Percentiles rank a stretch among this genome's conserved stretches.
Evolutionary conservation across 2,797 vertebrate species (phyloP).

Genomic region (Amniataba percoides): DNA sequence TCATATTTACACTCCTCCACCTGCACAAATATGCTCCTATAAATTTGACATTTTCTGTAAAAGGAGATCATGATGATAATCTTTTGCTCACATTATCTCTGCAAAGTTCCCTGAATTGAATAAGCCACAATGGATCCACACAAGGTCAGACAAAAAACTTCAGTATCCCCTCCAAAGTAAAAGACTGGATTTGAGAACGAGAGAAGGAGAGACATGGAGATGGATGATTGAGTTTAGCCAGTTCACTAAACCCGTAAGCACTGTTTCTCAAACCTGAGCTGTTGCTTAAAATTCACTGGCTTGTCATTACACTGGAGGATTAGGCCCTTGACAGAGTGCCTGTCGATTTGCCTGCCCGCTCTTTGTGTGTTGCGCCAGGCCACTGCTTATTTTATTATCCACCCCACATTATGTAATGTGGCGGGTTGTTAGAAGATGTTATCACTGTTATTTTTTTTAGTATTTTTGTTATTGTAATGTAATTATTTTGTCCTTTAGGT

Average conservation of each 20-base stretch:
- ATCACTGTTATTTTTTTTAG: background rate
- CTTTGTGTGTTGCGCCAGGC: constrained; percentile 63
- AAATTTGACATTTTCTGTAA: background rate
- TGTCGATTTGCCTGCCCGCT: constrained; percentile 66
- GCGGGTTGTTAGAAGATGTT: background rate
- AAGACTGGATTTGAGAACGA: background rate
- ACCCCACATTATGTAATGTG: constrained; percentile 17
- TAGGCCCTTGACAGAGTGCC: constrained; percentile 51
- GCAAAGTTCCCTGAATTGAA: background rate
- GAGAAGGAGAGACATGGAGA: constrained; percentile 17
- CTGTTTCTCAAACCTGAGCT: constrained; percentile 75
- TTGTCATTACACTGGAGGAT: constrained; percentile 68
- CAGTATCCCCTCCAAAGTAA: background rate
- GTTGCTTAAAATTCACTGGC: constrained; percentile 77
- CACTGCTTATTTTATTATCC: constrained; percentile 35
- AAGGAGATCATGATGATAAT: background rate
- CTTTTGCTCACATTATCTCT: background rate
- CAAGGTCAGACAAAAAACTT: background rate
- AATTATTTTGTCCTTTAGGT: background rate
- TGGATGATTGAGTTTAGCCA: constrained; percentile 49
- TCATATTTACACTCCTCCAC: background rate
- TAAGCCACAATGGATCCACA: background rate
- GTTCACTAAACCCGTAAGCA: constrained; percentile 58
- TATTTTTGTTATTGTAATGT: background rate
- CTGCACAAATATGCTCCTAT: background rate